phyloP scores from a whole-genome alignment of 1,140 invertebrate genomes.

The Propsilocerus akamusi region DNA sequence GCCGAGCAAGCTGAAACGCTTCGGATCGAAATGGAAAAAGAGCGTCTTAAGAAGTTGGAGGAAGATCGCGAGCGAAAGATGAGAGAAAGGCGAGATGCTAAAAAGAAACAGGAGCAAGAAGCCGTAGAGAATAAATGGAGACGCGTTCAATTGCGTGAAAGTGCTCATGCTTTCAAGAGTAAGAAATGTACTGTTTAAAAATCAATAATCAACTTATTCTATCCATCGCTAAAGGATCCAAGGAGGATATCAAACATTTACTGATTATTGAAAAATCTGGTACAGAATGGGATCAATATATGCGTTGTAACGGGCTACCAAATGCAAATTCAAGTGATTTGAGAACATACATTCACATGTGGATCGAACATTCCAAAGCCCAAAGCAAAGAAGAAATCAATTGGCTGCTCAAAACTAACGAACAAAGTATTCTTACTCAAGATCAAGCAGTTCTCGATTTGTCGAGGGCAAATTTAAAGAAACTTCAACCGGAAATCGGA shows the following conservation, averaged over 20 bases:
- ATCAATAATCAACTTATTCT: neutral
- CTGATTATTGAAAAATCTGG: neutral
- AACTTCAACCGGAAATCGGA: slow-evolving; percentile 18
- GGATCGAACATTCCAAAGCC: slow-evolving; percentile 28
- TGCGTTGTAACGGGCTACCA: slow-evolving; percentile 41
- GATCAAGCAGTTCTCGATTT: slow-evolving; percentile 15
- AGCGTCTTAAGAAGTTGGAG: slow-evolving; percentile 7
- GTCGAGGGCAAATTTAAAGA: slow-evolving; percentile 15
- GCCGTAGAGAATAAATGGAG: slow-evolving; percentile 19
- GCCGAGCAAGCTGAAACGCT: slow-evolving; percentile 24
- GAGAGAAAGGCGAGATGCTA: slow-evolving; percentile 21
- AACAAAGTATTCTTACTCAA: slow-evolving; percentile 21
- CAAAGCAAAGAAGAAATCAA: slow-evolving; percentile 25
- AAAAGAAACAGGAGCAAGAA: slow-evolving; percentile 18
- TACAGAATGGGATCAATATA: slow-evolving; percentile 34
- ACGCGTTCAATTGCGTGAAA: slow-evolving; percentile 16
- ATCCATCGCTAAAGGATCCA: slow-evolving; percentile 12
- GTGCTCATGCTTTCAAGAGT: slow-evolving; percentile 14
- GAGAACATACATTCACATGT: slow-evolving; percentile 40
- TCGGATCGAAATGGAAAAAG: slow-evolving; percentile 24
- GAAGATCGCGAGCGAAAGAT: slow-evolving; percentile 14
- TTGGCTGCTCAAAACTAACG: slow-evolving; percentile 23
- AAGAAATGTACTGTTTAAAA: neutral
- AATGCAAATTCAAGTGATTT: slow-evolving; percentile 34
- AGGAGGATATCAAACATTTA: slow-evolving; percentile 2